Conservation (phyloP, 1,140 invertebrate species). For the Drosophila jambulina region DNA sequence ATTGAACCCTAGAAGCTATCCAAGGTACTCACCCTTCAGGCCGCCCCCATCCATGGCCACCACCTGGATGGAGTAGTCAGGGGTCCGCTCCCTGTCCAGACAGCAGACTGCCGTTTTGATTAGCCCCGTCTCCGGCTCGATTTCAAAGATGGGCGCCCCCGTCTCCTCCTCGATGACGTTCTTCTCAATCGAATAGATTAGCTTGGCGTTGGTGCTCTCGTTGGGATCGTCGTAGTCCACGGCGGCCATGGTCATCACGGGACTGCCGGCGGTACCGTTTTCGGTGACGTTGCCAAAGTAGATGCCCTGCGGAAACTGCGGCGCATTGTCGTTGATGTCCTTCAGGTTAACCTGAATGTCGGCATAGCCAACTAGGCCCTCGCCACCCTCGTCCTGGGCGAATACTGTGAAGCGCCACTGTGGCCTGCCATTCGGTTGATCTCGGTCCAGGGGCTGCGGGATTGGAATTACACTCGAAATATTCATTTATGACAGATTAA, state of each 20-base stretch:
- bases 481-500: not conserved
- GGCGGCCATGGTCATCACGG: slow-evolving; percentile 90
- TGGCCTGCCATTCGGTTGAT: slow-evolving; percentile 89
- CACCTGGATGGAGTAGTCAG: slow-evolving; percentile 89
- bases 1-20: not conserved
- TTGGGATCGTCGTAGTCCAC: slow-evolving; percentile 90
- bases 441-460: slow-evolving; percentile 88
- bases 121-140: slow-evolving; percentile 88
- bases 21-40: slow-evolving; percentile 86
- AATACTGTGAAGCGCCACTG: slow-evolving; percentile 92
- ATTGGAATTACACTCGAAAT: not conserved
- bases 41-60: slow-evolving; percentile 88
- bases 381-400: slow-evolving; percentile 90
- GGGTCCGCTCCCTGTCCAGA: slow-evolving; percentile 88
- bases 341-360: slow-evolving; percentile 90
- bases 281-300: slow-evolving; percentile 89
- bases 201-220: slow-evolving; percentile 88
- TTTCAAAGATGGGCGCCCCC: slow-evolving; percentile 88
- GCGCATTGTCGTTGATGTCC: slow-evolving; percentile 92
- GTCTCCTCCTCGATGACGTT: slow-evolving; percentile 89
- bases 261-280: slow-evolving; percentile 88
- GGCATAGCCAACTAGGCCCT: slow-evolving; percentile 90
- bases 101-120: slow-evolving; percentile 89
- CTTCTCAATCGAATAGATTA: slow-evolving; percentile 89
- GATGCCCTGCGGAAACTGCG: slow-evolving; percentile 89